Conservation (phyloP, 2,797 vertebrate species). For the Vespertilio murinus region DNA sequence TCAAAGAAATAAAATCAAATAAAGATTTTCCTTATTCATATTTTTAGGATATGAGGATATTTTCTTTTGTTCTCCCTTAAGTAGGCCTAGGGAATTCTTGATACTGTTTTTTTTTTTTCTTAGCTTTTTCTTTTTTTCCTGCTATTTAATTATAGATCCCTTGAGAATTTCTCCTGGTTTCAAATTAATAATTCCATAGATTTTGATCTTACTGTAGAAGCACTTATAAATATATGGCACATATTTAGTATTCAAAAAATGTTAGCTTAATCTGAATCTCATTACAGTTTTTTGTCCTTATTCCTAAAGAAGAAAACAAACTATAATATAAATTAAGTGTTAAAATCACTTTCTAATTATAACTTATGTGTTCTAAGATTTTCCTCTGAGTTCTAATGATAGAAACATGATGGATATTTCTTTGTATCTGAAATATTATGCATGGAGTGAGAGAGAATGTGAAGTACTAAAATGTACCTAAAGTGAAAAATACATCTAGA, state of each 20-base stretch:
- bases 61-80: conserved; percentile 27
- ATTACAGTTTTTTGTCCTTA: conserved; percentile 47
- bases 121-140: neutral
- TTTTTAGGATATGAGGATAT: neutral
- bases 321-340: conserved; percentile 44
- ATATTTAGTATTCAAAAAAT: conserved; percentile 21
- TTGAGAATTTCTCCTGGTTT: conserved; percentile 8
- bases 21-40: neutral
- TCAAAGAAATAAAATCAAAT: too few species aligned
- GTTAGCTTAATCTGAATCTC: conserved; percentile 37
- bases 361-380: conserved; percentile 37
- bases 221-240: neutral
- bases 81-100: neutral
- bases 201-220: conserved; percentile 46
- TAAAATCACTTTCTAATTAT: conserved; percentile 46
- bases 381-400: conserved; percentile 23
- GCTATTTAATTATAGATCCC: neutral
- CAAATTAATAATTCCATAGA: conserved; percentile 39
- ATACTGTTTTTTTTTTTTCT: neutral
- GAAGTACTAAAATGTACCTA: neutral
- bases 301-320: conserved; percentile 54
- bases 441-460: neutral
- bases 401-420: conserved; percentile 22
- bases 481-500: conserved; percentile 35
- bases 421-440: conserved; percentile 42